These are phyloP conservation scores for Pitangus sulphuratus DNA, from an alignment of 2,797 vertebrate genomes.

Conservation along the genomic window DNA sequence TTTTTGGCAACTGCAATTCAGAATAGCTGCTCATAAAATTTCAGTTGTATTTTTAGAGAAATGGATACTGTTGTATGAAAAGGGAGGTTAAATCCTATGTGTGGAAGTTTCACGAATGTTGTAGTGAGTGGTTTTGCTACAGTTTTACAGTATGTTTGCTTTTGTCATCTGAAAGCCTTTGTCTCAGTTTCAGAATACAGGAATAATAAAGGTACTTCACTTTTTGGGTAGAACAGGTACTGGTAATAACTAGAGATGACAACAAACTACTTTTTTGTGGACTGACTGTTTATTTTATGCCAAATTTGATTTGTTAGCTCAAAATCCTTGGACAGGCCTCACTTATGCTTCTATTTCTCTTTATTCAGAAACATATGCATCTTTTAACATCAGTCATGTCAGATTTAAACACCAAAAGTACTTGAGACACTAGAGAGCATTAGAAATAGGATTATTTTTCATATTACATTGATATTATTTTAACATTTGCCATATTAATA, in stretches of 20 bases:
- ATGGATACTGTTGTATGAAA: not conserved
- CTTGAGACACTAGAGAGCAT: not conserved
- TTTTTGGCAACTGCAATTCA: not conserved
- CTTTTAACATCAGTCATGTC: not conserved
- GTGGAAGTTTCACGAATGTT: not conserved
- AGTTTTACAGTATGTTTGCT: not conserved
- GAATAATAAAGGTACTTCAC: not conserved
- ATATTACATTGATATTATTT: not conserved
- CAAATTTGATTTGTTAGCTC: not conserved
- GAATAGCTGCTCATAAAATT: not conserved
- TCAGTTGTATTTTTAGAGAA: not conserved
- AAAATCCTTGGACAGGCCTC: not conserved
- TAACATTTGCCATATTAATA: not conserved
- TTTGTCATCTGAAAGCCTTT: not conserved
- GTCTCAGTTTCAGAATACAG: not conserved
- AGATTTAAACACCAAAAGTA: not conserved
- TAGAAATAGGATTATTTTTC: not conserved
- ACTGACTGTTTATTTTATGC: not conserved
- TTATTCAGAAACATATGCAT: not conserved
- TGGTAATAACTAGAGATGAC: not conserved
- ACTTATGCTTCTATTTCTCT: not conserved
- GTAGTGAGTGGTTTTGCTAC: not conserved
- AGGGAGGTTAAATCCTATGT: not conserved
- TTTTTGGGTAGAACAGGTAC: not conserved
- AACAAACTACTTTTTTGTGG: not conserved